A percentile compares a stretch with the other conserved stretches of the same genome.
Evolutionary conservation across 1,140 invertebrate genomes (phyloP).

Genomic region (Drosophila pachea): DNA sequence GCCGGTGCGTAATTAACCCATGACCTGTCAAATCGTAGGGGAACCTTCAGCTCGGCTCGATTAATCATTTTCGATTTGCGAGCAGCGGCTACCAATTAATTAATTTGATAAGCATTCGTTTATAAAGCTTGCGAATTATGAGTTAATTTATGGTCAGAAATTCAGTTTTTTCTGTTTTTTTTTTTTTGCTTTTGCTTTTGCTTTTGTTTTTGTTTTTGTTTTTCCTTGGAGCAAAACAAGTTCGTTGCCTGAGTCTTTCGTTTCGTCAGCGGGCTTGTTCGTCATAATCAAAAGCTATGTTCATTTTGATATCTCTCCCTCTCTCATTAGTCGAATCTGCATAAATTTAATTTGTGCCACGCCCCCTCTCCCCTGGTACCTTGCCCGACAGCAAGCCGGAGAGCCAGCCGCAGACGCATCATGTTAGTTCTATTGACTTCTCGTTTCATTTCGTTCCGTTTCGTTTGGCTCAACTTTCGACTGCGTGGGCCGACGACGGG

Average conservation of each 20-base stretch:
- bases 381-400: no score
- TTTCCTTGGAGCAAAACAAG: conserved; percentile 35
- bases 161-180: not conserved
- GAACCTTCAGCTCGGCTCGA: conserved; percentile 28
- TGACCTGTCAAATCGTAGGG: conserved; percentile 33
- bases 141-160: conserved; percentile 61
- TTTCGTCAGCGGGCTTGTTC: conserved; percentile 12
- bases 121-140: conserved; percentile 58
- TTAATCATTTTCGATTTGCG: conserved; percentile 52
- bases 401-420: conserved; percentile 20
- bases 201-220: conserved; percentile 1
- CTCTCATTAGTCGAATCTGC: conserved; percentile 46
- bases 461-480: conserved; percentile 3
- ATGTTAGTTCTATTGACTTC: conserved; percentile 9
- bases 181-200: not conserved
- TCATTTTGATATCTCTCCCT: conserved; percentile 43
- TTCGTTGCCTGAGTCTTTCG: conserved; percentile 72
- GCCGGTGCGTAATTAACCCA: conserved; percentile 28
- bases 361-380: conserved; percentile 33
- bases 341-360: conserved; percentile 67
- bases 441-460: conserved; percentile 18
- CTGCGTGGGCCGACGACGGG: conserved; percentile 18
- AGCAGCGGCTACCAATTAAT: conserved; percentile 60
- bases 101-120: conserved; percentile 74
- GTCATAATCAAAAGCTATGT: conserved; percentile 36